Evolutionary conservation across 2,797 vertebrate species (phyloP).

Genomic region (Micrastur ruficollis): DNA sequence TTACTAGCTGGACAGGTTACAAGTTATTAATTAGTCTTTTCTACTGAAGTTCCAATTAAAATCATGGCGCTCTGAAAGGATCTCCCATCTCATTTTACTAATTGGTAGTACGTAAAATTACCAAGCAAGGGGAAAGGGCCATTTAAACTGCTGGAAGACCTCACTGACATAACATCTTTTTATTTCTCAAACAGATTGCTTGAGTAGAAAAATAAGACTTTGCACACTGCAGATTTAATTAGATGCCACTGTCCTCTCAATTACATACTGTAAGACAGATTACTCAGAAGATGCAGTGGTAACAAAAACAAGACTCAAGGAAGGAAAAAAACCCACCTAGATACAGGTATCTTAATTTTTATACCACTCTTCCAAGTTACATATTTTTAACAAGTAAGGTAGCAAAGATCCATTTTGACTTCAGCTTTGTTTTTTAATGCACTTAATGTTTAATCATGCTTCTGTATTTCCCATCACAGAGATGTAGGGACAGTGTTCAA

Average conservation of each 20-base stretch:
- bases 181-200: neutral
- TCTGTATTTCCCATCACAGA: neutral
- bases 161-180: neutral
- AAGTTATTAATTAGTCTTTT: constrained; percentile 29
- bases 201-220: neutral
- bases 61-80: neutral
- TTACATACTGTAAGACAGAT: neutral
- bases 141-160: neutral
- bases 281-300: neutral
- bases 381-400: neutral
- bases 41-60: constrained; percentile 36
- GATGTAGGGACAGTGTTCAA: neutral
- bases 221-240: neutral
- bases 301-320: neutral
- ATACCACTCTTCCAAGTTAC: neutral
- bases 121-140: neutral
- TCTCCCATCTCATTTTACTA: constrained; percentile 24
- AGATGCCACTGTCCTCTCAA: neutral
- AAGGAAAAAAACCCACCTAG: neutral
- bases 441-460: neutral
- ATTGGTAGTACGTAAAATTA: neutral
- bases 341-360: neutral
- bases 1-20: constrained; percentile 13
- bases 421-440: neutral
- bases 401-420: neutral